Evolutionary conservation across 2,113 vertebrate genomes (phyloP).

Genomic region (Ornithorhynchus anatinus): DNA sequence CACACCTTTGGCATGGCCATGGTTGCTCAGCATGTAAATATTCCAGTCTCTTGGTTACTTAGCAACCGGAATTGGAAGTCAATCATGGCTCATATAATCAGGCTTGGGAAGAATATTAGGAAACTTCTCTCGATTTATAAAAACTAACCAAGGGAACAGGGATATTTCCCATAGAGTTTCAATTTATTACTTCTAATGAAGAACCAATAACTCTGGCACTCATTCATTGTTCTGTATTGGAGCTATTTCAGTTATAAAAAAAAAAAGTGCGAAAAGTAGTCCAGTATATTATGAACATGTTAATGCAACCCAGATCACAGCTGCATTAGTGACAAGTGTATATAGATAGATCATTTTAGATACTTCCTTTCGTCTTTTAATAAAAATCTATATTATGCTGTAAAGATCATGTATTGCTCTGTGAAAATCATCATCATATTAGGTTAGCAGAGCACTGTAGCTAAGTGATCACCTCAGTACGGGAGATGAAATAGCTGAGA

Average conservation of each 20-base stretch:
- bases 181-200: not conserved
- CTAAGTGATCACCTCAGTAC: not conserved
- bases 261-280: not conserved
- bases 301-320: not conserved
- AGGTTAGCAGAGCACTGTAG: not conserved
- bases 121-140: not conserved
- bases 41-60: not conserved
- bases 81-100: not conserved
- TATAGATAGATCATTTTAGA: not conserved
- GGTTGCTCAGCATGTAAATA: too few relatives aligned
- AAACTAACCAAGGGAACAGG: not conserved
- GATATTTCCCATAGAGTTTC: not conserved
- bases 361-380: not conserved
- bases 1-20: too few relatives aligned
- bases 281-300: not conserved
- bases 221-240: not conserved
- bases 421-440: not conserved
- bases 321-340: not conserved
- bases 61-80: not conserved
- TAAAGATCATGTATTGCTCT: not conserved
- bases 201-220: not conserved
- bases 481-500: not conserved
- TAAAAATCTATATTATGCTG: not conserved
- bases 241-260: not conserved
- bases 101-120: not conserved